These are phyloP conservation scores for Erebia palarica DNA, from an alignment of 2,888 invertebrate species.

Conservation along the genomic window DNA sequence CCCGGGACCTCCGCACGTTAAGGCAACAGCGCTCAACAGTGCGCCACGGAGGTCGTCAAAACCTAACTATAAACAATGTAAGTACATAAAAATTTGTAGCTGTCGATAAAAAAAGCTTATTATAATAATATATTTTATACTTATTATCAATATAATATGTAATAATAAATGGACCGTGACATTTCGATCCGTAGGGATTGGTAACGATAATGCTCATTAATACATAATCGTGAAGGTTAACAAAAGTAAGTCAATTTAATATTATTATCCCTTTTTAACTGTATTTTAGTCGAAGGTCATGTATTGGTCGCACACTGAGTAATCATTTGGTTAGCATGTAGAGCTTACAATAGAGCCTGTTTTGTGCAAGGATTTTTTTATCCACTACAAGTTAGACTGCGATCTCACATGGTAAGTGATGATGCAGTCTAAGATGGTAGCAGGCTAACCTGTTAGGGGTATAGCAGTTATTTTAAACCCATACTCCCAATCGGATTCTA, in stretches of 20 bases:
- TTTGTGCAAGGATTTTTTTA: background rate
- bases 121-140: background rate
- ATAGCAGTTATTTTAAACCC: too few relatives aligned
- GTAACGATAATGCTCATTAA: conserved; percentile 49
- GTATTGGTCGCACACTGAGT: conserved; percentile 31
- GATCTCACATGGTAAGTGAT: too few relatives aligned
- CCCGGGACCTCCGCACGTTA: too few relatives aligned
- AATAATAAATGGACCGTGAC: conserved; percentile 45
- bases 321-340: too few relatives aligned
- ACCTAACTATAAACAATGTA: conserved; percentile 10
- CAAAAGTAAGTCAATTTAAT: conserved; percentile 41
- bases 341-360: too few relatives aligned
- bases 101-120: conserved; percentile 18
- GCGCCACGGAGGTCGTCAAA: too few relatives aligned
- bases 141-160: conserved; percentile 10
- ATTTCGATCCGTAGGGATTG: conserved; percentile 47
- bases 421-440: too few relatives aligned
- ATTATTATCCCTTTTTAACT: conserved; percentile 44
- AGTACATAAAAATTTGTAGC: conserved; percentile 15
- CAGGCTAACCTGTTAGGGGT: too few relatives aligned
- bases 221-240: conserved; percentile 49
- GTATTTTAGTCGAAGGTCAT: conserved; percentile 47
- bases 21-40: too few relatives aligned
- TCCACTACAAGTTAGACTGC: too few relatives aligned
- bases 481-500: too few relatives aligned